Evolutionary conservation across 1,140 invertebrate species (phyloP).

Genomic region (Euglossa dilemma): DNA sequence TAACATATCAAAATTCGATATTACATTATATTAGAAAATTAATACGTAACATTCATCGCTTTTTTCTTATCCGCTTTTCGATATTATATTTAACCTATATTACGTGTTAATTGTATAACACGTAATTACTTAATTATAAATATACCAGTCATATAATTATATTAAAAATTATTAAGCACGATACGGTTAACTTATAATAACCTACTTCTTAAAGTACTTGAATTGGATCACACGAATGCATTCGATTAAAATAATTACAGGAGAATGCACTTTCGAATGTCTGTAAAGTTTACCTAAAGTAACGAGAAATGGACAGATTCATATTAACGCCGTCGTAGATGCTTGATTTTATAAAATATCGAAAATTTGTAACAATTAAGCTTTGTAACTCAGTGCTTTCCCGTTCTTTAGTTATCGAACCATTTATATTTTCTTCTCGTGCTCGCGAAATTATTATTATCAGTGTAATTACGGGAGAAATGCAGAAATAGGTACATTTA

Average conservation of each 20-base stretch:
- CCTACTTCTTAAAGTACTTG: not conserved
- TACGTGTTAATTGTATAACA: no score
- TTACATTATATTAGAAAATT: not conserved
- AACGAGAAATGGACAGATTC: not conserved
- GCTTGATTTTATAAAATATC: not conserved
- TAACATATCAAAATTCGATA: not conserved
- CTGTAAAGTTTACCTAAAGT: not conserved
- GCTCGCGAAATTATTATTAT: no score
- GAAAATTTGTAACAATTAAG: not conserved
- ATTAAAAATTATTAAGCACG: no score
- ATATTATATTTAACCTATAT: no score
- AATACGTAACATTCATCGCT: no score
- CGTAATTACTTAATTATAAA: no score
- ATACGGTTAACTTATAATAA: not conserved
- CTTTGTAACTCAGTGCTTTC: not conserved
- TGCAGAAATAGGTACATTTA: no score
- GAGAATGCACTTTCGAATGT: not conserved
- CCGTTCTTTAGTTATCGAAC: not conserved
- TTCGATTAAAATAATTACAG: not conserved
- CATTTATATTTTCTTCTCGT: not conserved
- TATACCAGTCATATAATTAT: no score
- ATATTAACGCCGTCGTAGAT: not conserved
- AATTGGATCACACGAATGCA: not conserved
- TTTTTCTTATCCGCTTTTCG: no score
- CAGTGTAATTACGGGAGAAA: no score